Percentiles rank a stretch among this genome's conserved stretches.
Evolutionary conservation across 35 echinoderm and acorn worm genomes (phyloP).

Genomic region (Apostichopus japonicus): DNA sequence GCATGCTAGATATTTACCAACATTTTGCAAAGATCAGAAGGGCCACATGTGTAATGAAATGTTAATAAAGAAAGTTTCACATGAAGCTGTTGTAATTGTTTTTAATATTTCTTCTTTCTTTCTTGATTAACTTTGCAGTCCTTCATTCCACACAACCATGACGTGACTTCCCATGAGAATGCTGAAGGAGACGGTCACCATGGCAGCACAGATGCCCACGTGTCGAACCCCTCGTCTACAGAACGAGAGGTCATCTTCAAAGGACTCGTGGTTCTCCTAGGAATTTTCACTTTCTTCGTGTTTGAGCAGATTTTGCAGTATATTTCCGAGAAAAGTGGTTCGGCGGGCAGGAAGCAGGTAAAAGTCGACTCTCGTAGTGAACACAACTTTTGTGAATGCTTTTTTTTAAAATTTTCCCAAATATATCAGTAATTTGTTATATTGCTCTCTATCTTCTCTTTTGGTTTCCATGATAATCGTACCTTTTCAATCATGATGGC

Average conservation of each 20-base stretch:
- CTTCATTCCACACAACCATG: constrained; percentile 32
- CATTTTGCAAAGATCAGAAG: no score
- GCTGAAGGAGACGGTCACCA: not conserved
- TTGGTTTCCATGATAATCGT: no score
- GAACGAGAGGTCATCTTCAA: constrained; percentile 59
- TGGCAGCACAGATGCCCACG: not conserved
- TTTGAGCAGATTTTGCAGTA: constrained; percentile 70
- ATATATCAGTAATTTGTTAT: no score
- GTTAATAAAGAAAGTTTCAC: no score
- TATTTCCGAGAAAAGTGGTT: not conserved
- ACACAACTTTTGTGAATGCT: not conserved
- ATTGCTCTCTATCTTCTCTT: no score
- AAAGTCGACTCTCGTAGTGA: not conserved
- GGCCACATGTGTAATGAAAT: no score
- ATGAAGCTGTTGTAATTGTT: no score
- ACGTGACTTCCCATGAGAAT: not conserved
- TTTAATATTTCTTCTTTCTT: no score
- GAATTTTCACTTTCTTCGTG: constrained; percentile 80
- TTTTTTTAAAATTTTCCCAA: no score
- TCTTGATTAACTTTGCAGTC: not conserved
- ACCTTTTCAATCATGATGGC: no score
- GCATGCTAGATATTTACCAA: no score
- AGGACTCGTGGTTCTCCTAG: constrained; percentile 68
- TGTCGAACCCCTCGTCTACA: not conserved
- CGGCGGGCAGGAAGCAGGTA: constrained; percentile 3